Conservation (phyloP, 1,140 invertebrate species). For the Lepidurus packardi region DNA sequence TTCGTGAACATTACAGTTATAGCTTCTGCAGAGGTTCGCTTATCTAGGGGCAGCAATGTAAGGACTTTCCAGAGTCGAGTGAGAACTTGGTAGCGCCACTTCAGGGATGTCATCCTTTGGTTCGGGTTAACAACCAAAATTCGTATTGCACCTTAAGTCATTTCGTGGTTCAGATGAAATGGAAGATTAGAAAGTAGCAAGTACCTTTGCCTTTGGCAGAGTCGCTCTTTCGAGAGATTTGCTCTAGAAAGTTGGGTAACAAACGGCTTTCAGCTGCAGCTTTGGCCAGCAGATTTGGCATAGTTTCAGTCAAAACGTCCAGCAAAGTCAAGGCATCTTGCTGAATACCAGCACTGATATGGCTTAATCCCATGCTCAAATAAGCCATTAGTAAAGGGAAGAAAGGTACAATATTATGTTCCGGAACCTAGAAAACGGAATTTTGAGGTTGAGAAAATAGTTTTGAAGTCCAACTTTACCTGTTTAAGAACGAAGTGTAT, state of each 20-base stretch:
- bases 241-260: slow-evolving; percentile 41
- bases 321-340: slow-evolving; percentile 43
- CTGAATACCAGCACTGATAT: slow-evolving; percentile 45
- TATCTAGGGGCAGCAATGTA: not conserved
- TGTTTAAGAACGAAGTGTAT: slow-evolving; percentile 26
- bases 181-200: not conserved
- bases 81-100: slow-evolving; percentile 33
- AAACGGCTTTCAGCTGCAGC: not conserved
- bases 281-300: not conserved
- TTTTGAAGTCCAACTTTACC: not conserved
- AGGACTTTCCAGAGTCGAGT: slow-evolving; percentile 23
- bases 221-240: slow-evolving; percentile 41
- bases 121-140: slow-evolving; percentile 29
- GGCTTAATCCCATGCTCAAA: slow-evolving; percentile 47
- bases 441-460: not conserved
- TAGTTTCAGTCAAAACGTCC: slow-evolving; percentile 39
- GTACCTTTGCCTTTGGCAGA: slow-evolving; percentile 11
- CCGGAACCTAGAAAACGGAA: slow-evolving; percentile 32
- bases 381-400: slow-evolving; percentile 44
- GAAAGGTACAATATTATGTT: slow-evolving; percentile 41
- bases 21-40: not conserved
- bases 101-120: slow-evolving; percentile 28
- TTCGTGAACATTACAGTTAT: not conserved
- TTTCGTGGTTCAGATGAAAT: not conserved
- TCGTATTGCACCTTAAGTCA: not conserved